A percentile compares a stretch with the other conserved stretches of the same genome.
These are phyloP conservation scores for Limosa lapponica DNA, from an alignment of 2,797 vertebrate genomes.

Conservation along the genomic window DNA sequence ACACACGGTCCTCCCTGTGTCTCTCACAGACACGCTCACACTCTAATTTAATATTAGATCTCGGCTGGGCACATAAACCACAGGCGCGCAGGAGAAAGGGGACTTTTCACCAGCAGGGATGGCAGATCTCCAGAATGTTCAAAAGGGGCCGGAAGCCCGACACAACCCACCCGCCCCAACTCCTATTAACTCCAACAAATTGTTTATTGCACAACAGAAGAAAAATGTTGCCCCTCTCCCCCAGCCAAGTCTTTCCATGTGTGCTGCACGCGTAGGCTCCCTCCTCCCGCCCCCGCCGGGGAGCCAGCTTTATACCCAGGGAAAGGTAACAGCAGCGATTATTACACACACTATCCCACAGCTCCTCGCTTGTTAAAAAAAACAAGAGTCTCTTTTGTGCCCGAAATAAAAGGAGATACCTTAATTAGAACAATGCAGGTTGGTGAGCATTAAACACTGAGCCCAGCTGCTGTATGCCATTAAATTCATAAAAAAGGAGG, in stretches of 20 bases:
- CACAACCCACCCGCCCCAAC: not conserved
- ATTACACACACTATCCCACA: conserved; percentile 73
- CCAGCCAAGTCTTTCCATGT: conserved; percentile 59
- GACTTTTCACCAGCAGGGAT: conserved; percentile 45
- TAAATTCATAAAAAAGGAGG: conserved; percentile 77
- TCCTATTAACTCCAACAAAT: conserved; percentile 73
- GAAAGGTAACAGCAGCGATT: conserved; percentile 68
- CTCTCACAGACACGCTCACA: not conserved
- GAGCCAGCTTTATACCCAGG: conserved; percentile 63
- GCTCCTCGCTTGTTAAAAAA: conserved; percentile 73
- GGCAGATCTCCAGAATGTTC: conserved; percentile 68
- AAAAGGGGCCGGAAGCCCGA: conserved; percentile 58
- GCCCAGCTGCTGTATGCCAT: conserved; percentile 84
- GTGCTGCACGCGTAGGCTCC: conserved; percentile 62
- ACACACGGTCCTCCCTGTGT: not conserved
- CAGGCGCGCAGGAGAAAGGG: not conserved
- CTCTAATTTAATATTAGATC: not conserved
- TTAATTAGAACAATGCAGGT: conserved; percentile 86
- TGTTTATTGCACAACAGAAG: conserved; percentile 74
- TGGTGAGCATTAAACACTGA: conserved; percentile 74
- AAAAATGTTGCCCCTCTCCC: conserved; percentile 47
- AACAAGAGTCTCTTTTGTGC: conserved; percentile 71
- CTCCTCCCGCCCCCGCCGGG: conserved; percentile 18
- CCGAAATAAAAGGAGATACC: conserved; percentile 76
- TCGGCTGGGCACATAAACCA: not conserved